Percentiles rank a stretch among this genome's conserved stretches.
phyloP scores from a whole-genome alignment of 2,797 vertebrate species.

The Hapalemur alaotrensis region DNA sequence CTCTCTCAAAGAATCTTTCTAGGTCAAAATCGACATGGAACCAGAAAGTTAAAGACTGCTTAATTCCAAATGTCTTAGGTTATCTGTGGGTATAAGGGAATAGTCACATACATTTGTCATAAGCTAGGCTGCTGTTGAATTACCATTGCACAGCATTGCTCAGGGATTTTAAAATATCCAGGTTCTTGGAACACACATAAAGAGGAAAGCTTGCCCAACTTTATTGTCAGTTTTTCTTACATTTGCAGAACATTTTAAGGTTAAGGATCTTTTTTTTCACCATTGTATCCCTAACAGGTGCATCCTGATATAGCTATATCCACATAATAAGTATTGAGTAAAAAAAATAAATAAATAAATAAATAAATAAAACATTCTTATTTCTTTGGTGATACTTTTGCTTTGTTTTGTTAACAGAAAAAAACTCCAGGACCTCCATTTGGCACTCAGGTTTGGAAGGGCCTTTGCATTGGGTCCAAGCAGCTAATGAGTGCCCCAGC shows the following conservation, averaged over 20 bases:
- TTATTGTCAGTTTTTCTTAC: neutral
- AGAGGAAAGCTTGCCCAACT: neutral
- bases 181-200: neutral
- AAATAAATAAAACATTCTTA: neutral
- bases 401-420: constrained; percentile 80
- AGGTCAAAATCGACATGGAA: neutral
- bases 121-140: neutral
- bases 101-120: neutral
- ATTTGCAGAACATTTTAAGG: neutral
- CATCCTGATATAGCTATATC: neutral
- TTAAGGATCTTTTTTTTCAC: neutral
- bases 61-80: neutral
- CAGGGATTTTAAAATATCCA: neutral
- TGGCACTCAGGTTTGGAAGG: constrained; percentile 81
- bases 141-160: neutral
- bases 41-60: neutral
- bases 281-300: neutral
- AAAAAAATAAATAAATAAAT: neutral
- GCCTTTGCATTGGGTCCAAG: constrained; percentile 81
- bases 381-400: neutral
- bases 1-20: neutral
- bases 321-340: neutral
- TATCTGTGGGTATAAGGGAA: neutral
- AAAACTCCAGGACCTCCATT: constrained; percentile 80
- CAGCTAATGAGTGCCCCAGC: neutral